Conservation (phyloP, 2,888 invertebrate species). For the Opisthograptis luteolata region DNA sequence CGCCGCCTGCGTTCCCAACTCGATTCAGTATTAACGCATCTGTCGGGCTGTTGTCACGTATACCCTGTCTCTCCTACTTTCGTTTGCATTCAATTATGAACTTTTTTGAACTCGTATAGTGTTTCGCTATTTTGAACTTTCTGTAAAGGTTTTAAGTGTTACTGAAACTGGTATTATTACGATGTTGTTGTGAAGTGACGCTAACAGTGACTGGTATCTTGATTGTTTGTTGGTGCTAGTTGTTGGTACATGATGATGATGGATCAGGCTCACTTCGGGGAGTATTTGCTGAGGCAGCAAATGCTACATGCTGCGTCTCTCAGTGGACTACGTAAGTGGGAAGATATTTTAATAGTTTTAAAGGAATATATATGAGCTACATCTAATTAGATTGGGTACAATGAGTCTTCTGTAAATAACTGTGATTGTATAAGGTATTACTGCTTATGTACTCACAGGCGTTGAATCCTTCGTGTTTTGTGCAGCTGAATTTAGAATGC, state of each 20-base stretch:
- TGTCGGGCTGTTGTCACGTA: slow-evolving; percentile 67
- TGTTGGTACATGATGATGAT: slow-evolving; percentile 70
- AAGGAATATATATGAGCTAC: background rate
- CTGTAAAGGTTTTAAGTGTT: slow-evolving; percentile 37
- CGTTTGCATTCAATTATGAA: slow-evolving; percentile 66
- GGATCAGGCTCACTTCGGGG: slow-evolving; percentile 80
- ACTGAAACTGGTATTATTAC: slow-evolving; percentile 42
- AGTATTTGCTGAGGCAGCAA: slow-evolving; percentile 79
- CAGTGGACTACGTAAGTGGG: slow-evolving; percentile 71
- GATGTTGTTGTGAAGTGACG: slow-evolving; percentile 73
- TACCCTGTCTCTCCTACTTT: slow-evolving; percentile 39
- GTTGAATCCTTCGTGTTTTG: no score
- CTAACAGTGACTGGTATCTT: slow-evolving; percentile 46
- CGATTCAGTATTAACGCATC: slow-evolving; percentile 74
- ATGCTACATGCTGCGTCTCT: slow-evolving; percentile 79
- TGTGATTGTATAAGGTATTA: no score
- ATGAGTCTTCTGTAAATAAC: no score
- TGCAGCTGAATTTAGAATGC: no score
- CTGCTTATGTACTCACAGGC: no score
- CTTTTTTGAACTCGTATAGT: slow-evolving; percentile 61
- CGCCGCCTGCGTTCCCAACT: slow-evolving; percentile 66
- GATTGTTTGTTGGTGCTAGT: slow-evolving; percentile 47
- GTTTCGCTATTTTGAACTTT: slow-evolving; percentile 41
- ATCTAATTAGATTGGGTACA: no score
- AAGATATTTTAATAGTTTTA: background rate